These are phyloP conservation scores for Platycheirus rosarum DNA, from an alignment of 2,888 invertebrate species.

Conservation along the genomic window DNA sequence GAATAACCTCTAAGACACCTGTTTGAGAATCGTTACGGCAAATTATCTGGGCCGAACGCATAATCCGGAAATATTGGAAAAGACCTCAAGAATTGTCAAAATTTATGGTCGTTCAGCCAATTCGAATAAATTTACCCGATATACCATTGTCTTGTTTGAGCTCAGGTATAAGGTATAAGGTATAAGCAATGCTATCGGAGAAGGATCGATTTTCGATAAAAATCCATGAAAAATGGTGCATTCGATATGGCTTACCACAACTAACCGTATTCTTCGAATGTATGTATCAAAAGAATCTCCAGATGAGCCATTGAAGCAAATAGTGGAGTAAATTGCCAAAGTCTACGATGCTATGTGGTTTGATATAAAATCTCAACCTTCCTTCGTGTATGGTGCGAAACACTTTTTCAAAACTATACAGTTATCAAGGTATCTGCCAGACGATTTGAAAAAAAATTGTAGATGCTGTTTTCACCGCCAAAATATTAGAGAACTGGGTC, in stretches of 20 bases:
- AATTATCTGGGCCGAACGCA: too few relatives aligned
- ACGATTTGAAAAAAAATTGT: not conserved
- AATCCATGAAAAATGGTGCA: conserved; percentile 25
- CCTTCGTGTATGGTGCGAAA: not conserved
- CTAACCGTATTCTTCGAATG: not conserved
- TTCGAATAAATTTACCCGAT: too few relatives aligned
- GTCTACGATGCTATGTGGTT: not conserved
- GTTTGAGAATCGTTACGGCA: too few relatives aligned
- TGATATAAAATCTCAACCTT: not conserved
- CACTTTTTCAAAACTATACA: not conserved
- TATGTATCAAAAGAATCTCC: not conserved
- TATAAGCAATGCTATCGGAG: conserved; percentile 5
- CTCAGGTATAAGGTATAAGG: conserved; percentile 14
- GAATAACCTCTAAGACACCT: too few relatives aligned
- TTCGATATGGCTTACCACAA: conserved; percentile 8
- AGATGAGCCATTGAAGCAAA: not conserved
- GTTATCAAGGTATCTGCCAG: not conserved
- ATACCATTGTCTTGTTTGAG: conserved; percentile 9
- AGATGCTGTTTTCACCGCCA: not conserved
- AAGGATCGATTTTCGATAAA: conserved; percentile 26
- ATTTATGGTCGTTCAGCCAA: too few relatives aligned
- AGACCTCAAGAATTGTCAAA: too few relatives aligned
- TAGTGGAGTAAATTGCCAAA: too few relatives aligned
- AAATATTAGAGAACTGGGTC: not conserved
- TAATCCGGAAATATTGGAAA: too few relatives aligned